Evolutionary conservation across 2,888 invertebrate species (phyloP), one percentile per base, ranked within the genome.

Genomic region (Azorinus chamasolen): DNA sequence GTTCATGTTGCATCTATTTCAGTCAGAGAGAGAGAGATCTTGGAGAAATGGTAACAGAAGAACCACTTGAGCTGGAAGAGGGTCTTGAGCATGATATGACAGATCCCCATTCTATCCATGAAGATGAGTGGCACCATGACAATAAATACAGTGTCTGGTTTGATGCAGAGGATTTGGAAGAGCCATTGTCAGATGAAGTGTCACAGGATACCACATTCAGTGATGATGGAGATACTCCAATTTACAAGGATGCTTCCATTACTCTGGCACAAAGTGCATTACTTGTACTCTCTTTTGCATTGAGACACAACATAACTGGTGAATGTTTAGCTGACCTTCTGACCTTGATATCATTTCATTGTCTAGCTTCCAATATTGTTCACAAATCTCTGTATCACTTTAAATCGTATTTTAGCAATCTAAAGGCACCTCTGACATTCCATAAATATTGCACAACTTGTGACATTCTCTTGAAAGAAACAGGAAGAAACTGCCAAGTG

Each of bases 251-350:
- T 18, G 65, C 68, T 22, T 22, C 68, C 20, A 61, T 68, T 14
- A 50, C 54, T 20, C 41, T 66, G 43, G 68, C 64, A 14, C 27
- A 77, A 45, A 77, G 72, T 68, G 71, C 72, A 16, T n/a, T 63
- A 12, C 22, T 77, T 12, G 66, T 72, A 20, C 24, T 77, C 22
- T 24, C 72, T 1, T 65, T 77, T 55, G 72, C 59, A 27, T 20
- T 72, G 22, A 48, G 68, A 63, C 72, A 77, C 27, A 54, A 65
- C 25, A 51, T 77, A 10, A 65, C 62, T 63, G 77, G 77, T 24
- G 77, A 72, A 25, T 77, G 72, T 39, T 48, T 77, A 32, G 32
- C 77, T 24, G 77, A 77, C 39, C 20, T 77, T n/a, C 50, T 77
- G 4, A 63, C 61, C 1, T 50, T 66, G 0, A 63, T 72, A 27